Evolutionary conservation across 2,797 vertebrate genomes (phyloP), one percentile per base, ranked within the genome.

Genomic region (Phoebastria nigripes): DNA sequence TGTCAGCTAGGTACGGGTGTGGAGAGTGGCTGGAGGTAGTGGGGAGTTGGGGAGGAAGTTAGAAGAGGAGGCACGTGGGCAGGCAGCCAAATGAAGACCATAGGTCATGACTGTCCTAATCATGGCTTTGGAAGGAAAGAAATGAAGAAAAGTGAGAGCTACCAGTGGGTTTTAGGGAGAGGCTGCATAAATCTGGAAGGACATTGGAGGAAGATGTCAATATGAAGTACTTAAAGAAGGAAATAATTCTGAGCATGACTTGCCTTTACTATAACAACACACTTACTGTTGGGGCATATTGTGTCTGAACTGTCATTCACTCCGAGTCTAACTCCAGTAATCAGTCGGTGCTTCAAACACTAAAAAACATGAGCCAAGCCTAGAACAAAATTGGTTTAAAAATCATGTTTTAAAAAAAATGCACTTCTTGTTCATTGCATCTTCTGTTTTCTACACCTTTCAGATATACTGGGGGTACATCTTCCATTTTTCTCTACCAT

Each of bases 51-150:
- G 70, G 29, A n/a, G 26, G 31, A 15, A 24, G 11, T 19, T 13
- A 2, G 47, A 3, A 22, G 33, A 39, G 37, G n/a, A 51, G 22
- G 20, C 4, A 6, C 0, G 2, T 15, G 26, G 33, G 31, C 41
- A 56, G 21, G 49, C 0, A 13, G 26, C 41, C 62, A 44, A 0
- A 10, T 19, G 13, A 24, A 20, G 20, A 10, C n/a, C 3, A 0
- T 6, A 15, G 41, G 42, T 21, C 31, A 0, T 31, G 17, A 37
- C 11, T 61, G 15, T 16, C 22, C 35, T 47, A 4, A 54, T 49
- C 13, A 1, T 25, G 31, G 25, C 17, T 59, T 87, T 61, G 37
- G 20, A 51, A 82, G 31, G 47, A 19, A 65, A 26, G 39, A 67
- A 51, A 4, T 4, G 33, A 54, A 56, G 39, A 28, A 49, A 78